Conservation (phyloP, 2,888 invertebrate species). For the Acrobasis suavella region DNA sequence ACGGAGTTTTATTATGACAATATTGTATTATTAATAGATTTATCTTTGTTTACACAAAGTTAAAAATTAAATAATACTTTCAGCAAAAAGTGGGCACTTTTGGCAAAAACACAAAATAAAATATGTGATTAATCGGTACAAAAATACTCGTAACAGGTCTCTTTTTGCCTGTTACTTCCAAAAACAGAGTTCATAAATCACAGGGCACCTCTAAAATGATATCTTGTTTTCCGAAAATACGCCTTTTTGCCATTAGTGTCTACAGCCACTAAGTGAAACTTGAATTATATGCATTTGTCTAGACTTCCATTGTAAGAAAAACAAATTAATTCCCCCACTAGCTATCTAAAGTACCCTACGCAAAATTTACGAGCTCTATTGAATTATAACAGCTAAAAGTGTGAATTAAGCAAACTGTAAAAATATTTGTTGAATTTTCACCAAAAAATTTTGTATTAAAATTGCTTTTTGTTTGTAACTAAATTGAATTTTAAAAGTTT, state of each 20-base stretch:
- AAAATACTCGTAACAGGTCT: neutral
- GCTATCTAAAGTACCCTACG: constrained; percentile 66
- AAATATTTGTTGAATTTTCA: constrained; percentile 17
- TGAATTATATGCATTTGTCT: constrained; percentile 79
- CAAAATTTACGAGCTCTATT: constrained; percentile 72
- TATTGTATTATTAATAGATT: too few species aligned
- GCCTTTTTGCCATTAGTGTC: constrained; percentile 69
- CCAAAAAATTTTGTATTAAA: constrained; percentile 12
- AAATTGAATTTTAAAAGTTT: constrained; percentile 25
- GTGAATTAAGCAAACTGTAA: constrained; percentile 45
- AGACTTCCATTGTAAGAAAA: constrained; percentile 80
- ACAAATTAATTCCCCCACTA: constrained; percentile 77
- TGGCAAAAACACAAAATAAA: neutral
- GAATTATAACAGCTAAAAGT: constrained; percentile 62
- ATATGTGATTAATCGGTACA: neutral
- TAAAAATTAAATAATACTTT: too few species aligned
- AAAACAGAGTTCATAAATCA: neutral
- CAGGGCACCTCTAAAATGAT: constrained; percentile 1
- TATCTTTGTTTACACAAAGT: too few species aligned
- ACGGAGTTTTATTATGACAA: too few species aligned
- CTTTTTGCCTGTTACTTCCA: neutral
- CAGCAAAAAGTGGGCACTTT: too few species aligned
- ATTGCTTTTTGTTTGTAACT: constrained; percentile 14
- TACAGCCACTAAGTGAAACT: constrained; percentile 72
- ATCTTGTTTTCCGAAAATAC: constrained; percentile 48